Evolutionary conservation across 2,888 invertebrate genomes (phyloP).

Genomic region (Aspidiotus rigidus): DNA sequence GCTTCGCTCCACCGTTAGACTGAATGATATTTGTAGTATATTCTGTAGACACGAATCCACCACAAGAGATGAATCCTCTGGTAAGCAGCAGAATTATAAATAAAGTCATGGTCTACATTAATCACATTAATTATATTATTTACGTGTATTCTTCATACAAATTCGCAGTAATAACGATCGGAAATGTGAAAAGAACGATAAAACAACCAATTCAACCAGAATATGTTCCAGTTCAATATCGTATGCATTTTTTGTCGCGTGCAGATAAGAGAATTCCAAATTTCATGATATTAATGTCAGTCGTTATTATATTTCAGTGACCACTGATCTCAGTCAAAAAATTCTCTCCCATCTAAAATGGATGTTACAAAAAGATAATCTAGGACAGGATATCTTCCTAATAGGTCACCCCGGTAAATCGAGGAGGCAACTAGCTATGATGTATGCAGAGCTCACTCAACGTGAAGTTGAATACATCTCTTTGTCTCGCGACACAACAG

Average conservation of each 20-base stretch:
- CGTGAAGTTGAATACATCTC: constrained; percentile 89
- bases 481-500: constrained; percentile 89
- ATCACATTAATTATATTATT: background rate
- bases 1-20: background rate
- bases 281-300: background rate
- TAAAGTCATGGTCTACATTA: background rate
- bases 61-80: background rate
- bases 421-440: constrained; percentile 72
- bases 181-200: constrained; percentile 60
- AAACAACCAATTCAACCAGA: constrained; percentile 58
- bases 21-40: constrained; percentile 21
- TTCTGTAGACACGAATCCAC: constrained; percentile 21
- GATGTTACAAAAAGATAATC: constrained; percentile 90
- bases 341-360: constrained; percentile 75
- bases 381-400: constrained; percentile 91
- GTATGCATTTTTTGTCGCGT: constrained; percentile 49
- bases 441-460: constrained; percentile 78
- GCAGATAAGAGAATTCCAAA: constrained; percentile 6
- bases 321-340: constrained; percentile 57
- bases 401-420: constrained; percentile 82
- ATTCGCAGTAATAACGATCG: constrained; percentile 53
- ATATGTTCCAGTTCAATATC: constrained; percentile 73
- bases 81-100: background rate
- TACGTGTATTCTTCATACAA: too few relatives aligned
- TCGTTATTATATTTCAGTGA: constrained; percentile 43